Evolutionary conservation across 2,113 vertebrate species (phyloP).

Genomic region (Uropsilus gracilis): DNA sequence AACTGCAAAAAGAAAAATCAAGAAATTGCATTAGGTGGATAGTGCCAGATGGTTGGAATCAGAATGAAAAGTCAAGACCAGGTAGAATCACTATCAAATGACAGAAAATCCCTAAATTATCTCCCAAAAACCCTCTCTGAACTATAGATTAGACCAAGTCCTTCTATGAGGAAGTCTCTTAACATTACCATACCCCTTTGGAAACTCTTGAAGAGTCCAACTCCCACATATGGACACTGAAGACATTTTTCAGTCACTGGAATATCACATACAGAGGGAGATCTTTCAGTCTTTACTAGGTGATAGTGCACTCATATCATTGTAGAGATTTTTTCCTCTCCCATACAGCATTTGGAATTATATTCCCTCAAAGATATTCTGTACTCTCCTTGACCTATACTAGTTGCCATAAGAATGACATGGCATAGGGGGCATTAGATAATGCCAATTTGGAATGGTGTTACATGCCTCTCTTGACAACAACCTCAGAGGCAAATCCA

Average conservation of each 20-base stretch:
- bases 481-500: neutral
- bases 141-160: slow-evolving; percentile 9
- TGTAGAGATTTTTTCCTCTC: slow-evolving; percentile 63
- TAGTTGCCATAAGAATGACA: slow-evolving; percentile 37
- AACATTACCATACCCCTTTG: slow-evolving; percentile 29
- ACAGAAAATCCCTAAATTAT: neutral
- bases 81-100: slow-evolving; percentile 56
- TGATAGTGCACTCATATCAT: slow-evolving; percentile 47
- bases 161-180: slow-evolving; percentile 48
- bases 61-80: slow-evolving; percentile 50
- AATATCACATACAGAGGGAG: slow-evolving; percentile 25
- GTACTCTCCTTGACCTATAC: neutral
- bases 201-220: neutral
- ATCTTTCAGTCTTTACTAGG: slow-evolving; percentile 9
- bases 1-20: slow-evolving; percentile 87
- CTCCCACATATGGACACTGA: neutral
- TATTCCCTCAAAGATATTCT: slow-evolving; percentile 48
- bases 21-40: slow-evolving; percentile 41
- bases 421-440: neutral
- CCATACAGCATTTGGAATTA: slow-evolving; percentile 54
- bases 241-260: slow-evolving; percentile 17
- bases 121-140: slow-evolving; percentile 65
- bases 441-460: slow-evolving; percentile 11
- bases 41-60: slow-evolving; percentile 68
- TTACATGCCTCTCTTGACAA: neutral